Base-by-base conservation (phyloP, 2,113 vertebrate species). In the Corapipo altera region DNA sequence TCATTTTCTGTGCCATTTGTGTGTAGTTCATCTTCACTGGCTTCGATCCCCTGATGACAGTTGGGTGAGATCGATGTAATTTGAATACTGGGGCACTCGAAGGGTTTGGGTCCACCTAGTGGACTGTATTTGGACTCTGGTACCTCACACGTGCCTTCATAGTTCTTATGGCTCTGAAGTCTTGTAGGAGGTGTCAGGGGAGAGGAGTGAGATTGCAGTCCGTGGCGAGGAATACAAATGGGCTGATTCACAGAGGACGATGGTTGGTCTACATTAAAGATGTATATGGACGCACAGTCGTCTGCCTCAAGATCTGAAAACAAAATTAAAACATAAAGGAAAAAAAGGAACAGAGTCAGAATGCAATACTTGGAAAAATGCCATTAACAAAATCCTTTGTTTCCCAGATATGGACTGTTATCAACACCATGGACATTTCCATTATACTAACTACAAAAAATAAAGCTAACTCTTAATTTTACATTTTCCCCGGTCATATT, bases 61-160 rank as follows among this genome's bases (percentile, higher is more conserved):
- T 99, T 99, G 35, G 99, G 99, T 62, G 99, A 99, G 96, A 99
- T 99, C 15, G 99, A 99, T 85, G 99, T 99, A 95, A 99, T 99
- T 96, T 99, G 99, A 97, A 99, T 99, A 96, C 99, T 99, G 74
- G 99, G 99, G 92, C 99, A 99, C 95, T 99, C 99, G 78, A 99
- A 99, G 78, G 99, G 98, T 96, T 99, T 99, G 74, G 99, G 98
- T 93, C 98, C 98, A 97, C 98, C 98, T 97, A 98, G 93, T 67
- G 98, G 97, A 91, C 97, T 98, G 32, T 99, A 99, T 94, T 98
- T 99, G 85, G 98, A 98, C 92, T 98, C 98, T 30, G 98, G 98
- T 92, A 97, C 71, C 85, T 98, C 98, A 71, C 98, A 98, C 83
- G 96, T 96, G 93, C 97, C 98, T 91, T 98, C 98, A 64, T 98